Base-by-base conservation (phyloP, 92 coral and sea anemone genomes). In the Metridium senile region DNA sequence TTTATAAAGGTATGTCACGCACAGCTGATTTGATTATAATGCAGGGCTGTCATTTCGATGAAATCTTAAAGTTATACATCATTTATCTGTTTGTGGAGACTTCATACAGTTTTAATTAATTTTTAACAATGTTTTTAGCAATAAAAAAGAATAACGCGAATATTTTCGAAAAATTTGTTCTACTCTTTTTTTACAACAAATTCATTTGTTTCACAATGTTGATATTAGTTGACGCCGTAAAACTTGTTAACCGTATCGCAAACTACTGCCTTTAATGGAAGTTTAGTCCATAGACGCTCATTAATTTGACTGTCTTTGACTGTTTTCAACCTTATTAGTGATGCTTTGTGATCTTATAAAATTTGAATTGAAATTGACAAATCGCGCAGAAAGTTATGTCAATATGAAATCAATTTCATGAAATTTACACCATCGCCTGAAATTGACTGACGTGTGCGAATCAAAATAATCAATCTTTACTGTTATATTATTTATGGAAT, bases 171-270 rank as follows among this genome's bases (percentile, higher is more conserved):
- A 21, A 16, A 54, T 54, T 54, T 54, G 51, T 54, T 54, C 59
- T 16, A 19, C 2, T 3, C 4, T 9, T 54, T 6, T 13, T 54
- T 59, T 23, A 8, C 32, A 59, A 22, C 66, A 26, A 26, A 59
- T 10, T 22, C 18, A 22, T 3, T 59, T 59, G 1, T 23, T 59
- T 59, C 57, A 56, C 18, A 3, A 26, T 35, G 10, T 7, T 57
- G 78, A 73, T 73, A 73, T 73, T 73, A 58, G 78, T 33, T n/a
- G 51, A 62, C 78, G 67, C n/a, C 33, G 22, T 28, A 20, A 73
- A 18, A 39, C 49, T 33, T 33, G 29, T 23, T 6, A 18, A 71
- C 78, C 78, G 78, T 58, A 58, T 73, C 68, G 19, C 7, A 53
- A 9, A 51, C 58, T 16, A 31, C 59, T 20, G 47, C 76, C 78